These are phyloP conservation scores for Macroglossus sobrinus DNA, from an alignment of 2,113 vertebrate genomes.

Conservation along the genomic window DNA sequence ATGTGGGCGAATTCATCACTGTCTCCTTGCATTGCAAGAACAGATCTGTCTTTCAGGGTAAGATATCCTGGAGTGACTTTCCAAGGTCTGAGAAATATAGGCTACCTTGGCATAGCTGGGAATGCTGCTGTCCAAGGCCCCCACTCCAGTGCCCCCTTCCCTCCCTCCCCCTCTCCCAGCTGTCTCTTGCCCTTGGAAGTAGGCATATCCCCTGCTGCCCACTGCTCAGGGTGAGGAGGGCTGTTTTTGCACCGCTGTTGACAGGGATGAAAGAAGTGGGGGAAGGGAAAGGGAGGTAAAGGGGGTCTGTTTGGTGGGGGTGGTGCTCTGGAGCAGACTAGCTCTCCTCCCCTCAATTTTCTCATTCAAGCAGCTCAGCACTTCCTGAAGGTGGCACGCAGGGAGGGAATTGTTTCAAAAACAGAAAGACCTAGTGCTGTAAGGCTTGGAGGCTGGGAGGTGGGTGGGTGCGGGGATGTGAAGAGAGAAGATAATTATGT, in stretches of 20 bases:
- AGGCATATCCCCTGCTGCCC: not conserved
- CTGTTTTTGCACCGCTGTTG: not conserved
- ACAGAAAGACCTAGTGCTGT: not conserved
- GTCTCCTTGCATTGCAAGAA: slow-evolving; percentile 60
- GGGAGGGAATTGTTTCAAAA: slow-evolving; percentile 20
- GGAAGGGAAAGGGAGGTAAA: not conserved
- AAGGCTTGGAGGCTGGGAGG: not conserved
- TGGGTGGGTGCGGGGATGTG: no score
- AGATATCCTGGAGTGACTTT: slow-evolving; percentile 44
- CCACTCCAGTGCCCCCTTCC: no score
- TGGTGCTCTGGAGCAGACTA: not conserved
- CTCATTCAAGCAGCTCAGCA: not conserved
- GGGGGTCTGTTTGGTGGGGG: not conserved
- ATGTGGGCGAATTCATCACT: slow-evolving; percentile 62
- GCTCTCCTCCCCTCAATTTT: not conserved
- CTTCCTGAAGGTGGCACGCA: not conserved
- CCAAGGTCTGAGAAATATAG: slow-evolving; percentile 21
- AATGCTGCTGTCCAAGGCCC: not conserved
- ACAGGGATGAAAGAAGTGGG: slow-evolving; percentile 1
- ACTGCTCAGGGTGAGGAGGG: not conserved
- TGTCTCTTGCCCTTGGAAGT: not conserved
- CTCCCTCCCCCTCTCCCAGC: not conserved
- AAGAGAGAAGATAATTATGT: not conserved
- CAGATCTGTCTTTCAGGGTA: slow-evolving; percentile 53
- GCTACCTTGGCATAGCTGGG: not conserved